phyloP scores from a whole-genome alignment of 2,888 invertebrate species.

The Bhutanitis thaidina region DNA sequence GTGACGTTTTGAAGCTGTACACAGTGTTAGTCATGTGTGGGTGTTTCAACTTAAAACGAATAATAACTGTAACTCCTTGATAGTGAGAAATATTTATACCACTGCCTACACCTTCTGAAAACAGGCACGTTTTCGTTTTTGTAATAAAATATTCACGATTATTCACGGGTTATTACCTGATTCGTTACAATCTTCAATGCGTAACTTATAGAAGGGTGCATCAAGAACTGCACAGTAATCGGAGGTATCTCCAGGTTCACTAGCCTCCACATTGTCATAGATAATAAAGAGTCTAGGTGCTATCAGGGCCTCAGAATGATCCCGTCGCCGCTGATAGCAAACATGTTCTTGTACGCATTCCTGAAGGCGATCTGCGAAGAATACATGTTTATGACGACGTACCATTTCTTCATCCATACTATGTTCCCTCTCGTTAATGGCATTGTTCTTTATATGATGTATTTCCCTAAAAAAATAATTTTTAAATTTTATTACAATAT shows the following conservation, averaged over 20 bases:
- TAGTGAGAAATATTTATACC: no score
- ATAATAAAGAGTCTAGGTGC: slow-evolving; percentile 83
- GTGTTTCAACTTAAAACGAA: no score
- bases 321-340: slow-evolving; percentile 61
- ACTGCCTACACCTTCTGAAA: no score
- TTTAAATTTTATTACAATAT: no score
- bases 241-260: slow-evolving; percentile 81
- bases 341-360: slow-evolving; percentile 83
- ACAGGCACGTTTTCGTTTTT: no score
- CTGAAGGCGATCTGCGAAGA: slow-evolving; percentile 85
- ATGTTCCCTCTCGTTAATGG: slow-evolving; percentile 69
- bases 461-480: slow-evolving; percentile 75
- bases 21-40: no score
- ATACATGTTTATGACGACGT: slow-evolving; percentile 81
- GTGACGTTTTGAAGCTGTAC: no score
- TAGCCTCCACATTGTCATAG: slow-evolving; percentile 86
- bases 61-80: no score
- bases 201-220: slow-evolving; percentile 82
- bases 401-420: slow-evolving; percentile 74
- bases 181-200: slow-evolving; percentile 76
- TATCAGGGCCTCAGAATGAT: slow-evolving; percentile 77
- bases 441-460: slow-evolving; percentile 66
- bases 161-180: slow-evolving; percentile 42
- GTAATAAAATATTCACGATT: no score
- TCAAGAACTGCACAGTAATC: slow-evolving; percentile 81